Base-by-base conservation (phyloP, 2,797 vertebrate genomes). In the Phoebastria nigripes region DNA sequence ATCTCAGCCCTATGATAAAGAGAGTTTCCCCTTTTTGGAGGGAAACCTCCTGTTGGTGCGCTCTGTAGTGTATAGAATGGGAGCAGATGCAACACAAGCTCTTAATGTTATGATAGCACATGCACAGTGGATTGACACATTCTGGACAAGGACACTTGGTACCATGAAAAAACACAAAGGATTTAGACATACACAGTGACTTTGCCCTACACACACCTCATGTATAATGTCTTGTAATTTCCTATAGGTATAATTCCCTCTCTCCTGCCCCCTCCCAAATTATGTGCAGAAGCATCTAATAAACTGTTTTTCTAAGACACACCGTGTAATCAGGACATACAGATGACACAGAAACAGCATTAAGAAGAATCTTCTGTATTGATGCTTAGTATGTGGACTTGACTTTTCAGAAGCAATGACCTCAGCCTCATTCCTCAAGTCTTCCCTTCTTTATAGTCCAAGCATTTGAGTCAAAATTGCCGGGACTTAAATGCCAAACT, bases 381-480 rank as follows among this genome's bases (percentile, higher is more conserved):
- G 41, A 65, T 69, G 42, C 19, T 62, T 47, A 63, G 18, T 89
- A 92, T 46, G 49, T 63, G 69, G 58, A 93, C 74, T 85, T 78
- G 82, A 88, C 74, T 88, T 96, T 97, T 92, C 72, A 90, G 41
- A 79, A 90, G 87, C 58, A 65, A 88, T 97, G 87, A 96, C 82
- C 63, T 97, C 90, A 94, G 49, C 84, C 51, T 96, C 91, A 94
- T 94, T 96, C 89, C 90, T 95, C 96, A 96, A 82, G 70, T 76
- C 82, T 96, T 96, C 41, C 88, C 82, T 88, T 94, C 95, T 97
- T 94, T 93, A 79, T 58, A 89, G 58, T 91, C 91, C 94, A 92
- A 97, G 73, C 70, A 82, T 95, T 92, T 94, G 91, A 97, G 89
- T 97, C 80, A 96, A 96, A 97, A 95, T 94, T 95, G 69, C 76